Conservation (phyloP, 1,140 invertebrate species). For the Cotesia glomerata region DNA sequence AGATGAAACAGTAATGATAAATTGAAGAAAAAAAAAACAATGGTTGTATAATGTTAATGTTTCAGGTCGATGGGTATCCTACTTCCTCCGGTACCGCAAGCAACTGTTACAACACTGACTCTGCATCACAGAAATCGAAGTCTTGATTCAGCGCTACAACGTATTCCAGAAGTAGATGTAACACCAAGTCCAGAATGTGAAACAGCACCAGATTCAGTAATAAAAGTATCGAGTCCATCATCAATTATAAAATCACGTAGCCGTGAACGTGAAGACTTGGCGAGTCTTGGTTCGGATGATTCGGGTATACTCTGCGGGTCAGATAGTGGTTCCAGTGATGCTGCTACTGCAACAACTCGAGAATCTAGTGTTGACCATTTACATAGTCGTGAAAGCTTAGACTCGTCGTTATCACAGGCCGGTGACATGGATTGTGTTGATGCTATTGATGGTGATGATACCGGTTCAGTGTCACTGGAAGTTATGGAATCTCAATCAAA, state of each 20-base stretch:
- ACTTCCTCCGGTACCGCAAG: conserved; percentile 74
- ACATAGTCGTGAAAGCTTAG: conserved; percentile 71
- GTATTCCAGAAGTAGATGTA: conserved; percentile 84
- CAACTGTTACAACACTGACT: conserved; percentile 64
- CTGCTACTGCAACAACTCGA: conserved; percentile 51
- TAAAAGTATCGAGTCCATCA: conserved; percentile 42
- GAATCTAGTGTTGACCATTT: conserved; percentile 62
- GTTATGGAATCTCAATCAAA: conserved; percentile 37
- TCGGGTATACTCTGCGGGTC: conserved; percentile 81
- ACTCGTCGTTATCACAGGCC: conserved; percentile 67
- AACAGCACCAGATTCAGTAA: conserved; percentile 55
- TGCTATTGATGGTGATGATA: conserved; percentile 51
- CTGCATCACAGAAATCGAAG: conserved; percentile 87
- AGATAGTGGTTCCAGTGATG: conserved; percentile 65
- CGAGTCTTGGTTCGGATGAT: conserved; percentile 83
- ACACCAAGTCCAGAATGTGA: conserved; percentile 80
- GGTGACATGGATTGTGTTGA: conserved; percentile 58
- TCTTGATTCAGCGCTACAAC: conserved; percentile 83
- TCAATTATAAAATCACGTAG: conserved; percentile 44
- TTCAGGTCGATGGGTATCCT: conserved; percentile 78
- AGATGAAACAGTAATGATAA: not conserved
- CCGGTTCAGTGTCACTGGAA: conserved; percentile 41
- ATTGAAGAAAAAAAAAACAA: not conserved
- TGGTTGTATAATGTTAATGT: conserved; percentile 21
- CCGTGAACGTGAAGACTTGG: conserved; percentile 70